Base-by-base conservation (phyloP, 2,797 vertebrate genomes). In the Helicolenus hilgendorfi region DNA sequence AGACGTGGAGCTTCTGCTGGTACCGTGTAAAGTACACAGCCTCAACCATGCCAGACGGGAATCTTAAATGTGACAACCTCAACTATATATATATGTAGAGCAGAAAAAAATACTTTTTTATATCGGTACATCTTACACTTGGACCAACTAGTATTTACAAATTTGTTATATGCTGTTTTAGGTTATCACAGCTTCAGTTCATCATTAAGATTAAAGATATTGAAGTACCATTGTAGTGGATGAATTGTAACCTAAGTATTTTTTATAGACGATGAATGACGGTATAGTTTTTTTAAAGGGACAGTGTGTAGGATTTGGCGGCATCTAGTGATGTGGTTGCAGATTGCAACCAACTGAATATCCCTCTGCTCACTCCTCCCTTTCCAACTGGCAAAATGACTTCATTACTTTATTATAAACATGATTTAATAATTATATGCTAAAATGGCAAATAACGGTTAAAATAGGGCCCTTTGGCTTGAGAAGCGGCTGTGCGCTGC, bases 81-180 rank as follows among this genome's bases (percentile, higher is more conserved):
- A 64, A 73, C 15, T 74, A 22, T 78, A 85, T 24, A 83, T 24
- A 83, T 55, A 59, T 73, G 67, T 64, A 56, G 7, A 87, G 22
- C 33, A 73, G 20, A 18, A 55, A 80, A 75, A 55, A 33, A 4
- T 53, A 7, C 8, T n/a, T 53, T 49, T 49, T 59, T 63, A 70
- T 31, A 81, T 24, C 3, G 7, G 49, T 45, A 60, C 33, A 58
- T 55, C 11, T 83, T 67, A 58, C 10, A 78, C 70, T 77, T 84
- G 64, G 79, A 79, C 72, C 74, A 88, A 86, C 2, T 58, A 79
- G 70, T 77, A 86, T 77, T 84, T 83, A 93, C 64, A 89, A 77
- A 91, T 60, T 55, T 59, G 77, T 58, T 2, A 38, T 49, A 79
- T 45, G 36, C 29, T 63, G 14, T 24, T 68, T 49, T 33, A 70